These are phyloP conservation scores for Eupithecia dodoneata DNA, from an alignment of 2,888 invertebrate species.

Conservation along the genomic window DNA sequence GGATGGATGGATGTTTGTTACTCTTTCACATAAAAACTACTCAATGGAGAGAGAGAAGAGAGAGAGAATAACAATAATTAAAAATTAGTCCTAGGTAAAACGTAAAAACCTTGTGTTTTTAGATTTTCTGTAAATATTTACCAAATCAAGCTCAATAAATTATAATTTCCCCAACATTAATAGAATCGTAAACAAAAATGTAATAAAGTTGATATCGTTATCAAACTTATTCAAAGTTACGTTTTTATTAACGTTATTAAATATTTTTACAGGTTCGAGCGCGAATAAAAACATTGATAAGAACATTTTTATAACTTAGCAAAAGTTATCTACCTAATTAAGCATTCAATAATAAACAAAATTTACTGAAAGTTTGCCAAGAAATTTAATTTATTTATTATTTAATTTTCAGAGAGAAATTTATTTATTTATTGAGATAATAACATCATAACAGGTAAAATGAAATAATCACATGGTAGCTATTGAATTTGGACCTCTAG, in stretches of 20 bases:
- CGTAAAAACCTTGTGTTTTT: background rate
- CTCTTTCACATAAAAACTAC: too few relatives aligned
- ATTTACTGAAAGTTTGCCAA: background rate
- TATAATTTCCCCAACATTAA: constrained; percentile 12
- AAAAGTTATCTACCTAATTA: background rate
- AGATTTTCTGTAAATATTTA: background rate
- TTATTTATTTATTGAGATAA: too few relatives aligned
- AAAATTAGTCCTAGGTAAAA: background rate
- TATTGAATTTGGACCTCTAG: background rate
- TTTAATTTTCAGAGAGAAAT: too few relatives aligned
- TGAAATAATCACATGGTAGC: background rate
- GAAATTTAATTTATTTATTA: too few relatives aligned
- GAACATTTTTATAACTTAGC: background rate
- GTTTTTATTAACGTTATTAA: constrained; percentile 9
- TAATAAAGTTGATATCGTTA: constrained; percentile 14
- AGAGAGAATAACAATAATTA: background rate
- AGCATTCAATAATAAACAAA: background rate
- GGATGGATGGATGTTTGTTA: too few relatives aligned
- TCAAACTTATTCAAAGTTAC: constrained; percentile 14
- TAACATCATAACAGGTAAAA: too few relatives aligned
- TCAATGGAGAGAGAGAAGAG: too few relatives aligned
- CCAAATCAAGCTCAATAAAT: constrained; percentile 3
- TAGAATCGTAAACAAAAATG: constrained; percentile 13
- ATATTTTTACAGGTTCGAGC: background rate
- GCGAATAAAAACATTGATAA: constrained; percentile 14